Conservation (phyloP, 1,140 invertebrate genomes). For the Lordiphosa collinella region DNA sequence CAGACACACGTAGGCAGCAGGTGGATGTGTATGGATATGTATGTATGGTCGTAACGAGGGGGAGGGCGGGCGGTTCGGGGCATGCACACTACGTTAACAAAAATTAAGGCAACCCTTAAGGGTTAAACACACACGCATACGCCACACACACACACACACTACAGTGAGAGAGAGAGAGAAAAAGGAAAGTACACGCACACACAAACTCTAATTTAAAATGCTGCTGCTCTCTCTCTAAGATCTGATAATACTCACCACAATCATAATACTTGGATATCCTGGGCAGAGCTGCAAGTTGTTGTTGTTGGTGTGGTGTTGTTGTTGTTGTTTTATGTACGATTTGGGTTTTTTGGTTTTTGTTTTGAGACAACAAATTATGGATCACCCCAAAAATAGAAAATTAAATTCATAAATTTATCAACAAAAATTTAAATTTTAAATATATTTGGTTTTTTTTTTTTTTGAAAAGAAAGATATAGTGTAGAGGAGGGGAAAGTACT, state of each 20-base stretch:
- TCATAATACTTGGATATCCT: conserved; percentile 85
- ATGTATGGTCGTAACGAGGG: background rate
- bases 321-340: conserved; percentile 37
- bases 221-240: background rate
- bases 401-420: conserved; percentile 57
- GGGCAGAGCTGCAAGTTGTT: conserved; percentile 81
- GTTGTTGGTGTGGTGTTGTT: conserved; percentile 31
- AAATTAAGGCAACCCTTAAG: too few species aligned
- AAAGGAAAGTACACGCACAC: conserved; percentile 1
- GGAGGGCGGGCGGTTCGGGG: background rate
- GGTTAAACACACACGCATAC: background rate
- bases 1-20: conserved; percentile 25
- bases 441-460: conserved; percentile 9
- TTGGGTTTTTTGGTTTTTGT: conserved; percentile 25
- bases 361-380: conserved; percentile 62
- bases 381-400: conserved; percentile 66
- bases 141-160: conserved; percentile 1
- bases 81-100: too few species aligned
- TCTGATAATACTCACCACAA: conserved; percentile 82
- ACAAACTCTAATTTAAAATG: background rate
- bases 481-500: too few species aligned
- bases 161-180: conserved; percentile 10
- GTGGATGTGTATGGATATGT: conserved; percentile 2
- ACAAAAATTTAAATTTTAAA: conserved; percentile 29
- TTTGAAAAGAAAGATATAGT: background rate